Base-by-base conservation (phyloP, 64 coral and sea anemone genomes). In the Stichodactyla helianthus region DNA sequence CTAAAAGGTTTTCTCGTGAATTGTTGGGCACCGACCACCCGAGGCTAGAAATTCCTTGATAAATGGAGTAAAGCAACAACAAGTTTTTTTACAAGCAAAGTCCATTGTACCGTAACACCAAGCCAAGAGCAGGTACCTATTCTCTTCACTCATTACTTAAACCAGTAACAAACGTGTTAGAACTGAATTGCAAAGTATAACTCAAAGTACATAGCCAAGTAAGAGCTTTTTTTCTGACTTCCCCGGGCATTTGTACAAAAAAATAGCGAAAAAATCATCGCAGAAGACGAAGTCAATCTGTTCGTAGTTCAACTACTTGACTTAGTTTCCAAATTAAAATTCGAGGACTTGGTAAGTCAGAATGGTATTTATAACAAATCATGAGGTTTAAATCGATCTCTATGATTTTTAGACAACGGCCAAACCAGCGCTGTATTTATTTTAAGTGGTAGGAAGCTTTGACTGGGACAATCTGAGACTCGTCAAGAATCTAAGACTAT, bases 101-200 rank as follows among this genome's bases (percentile, higher is more conserved):
- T 31, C 17, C 12, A 74, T 74, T 74, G 25, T 74, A 74, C 8
- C 68, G 25, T 74, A 74, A 13, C 68, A 74, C 68, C 25, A 74
- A 74, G 5, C 11, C 25, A 19, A 13, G 9, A 31, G 6, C 78
- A 81, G 78, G 78, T 52, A 81, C 19, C 52, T 2, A 16, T 53
- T 65, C 62, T 65, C 5, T 54, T 81, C 52, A 22, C 27, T 54
- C 18, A 52, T 81, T 81, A 81, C 78, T 52, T 81, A 51, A 18
- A 52, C 52, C 78, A 52, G 35, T 81, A 81, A 52, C 51, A 81
- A 74, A 81, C 78, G 78, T 81, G 77, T 79, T 50, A 52, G 50
- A 79, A 44, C 5, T 79, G 77, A 50, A 50, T 79, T 79, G 78
- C 35, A 53, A 52, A 81, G 78, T 53, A 53, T 53, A 81, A 54